Base-by-base conservation (phyloP, 2,888 invertebrate species). In the Diarsia dahlii region DNA sequence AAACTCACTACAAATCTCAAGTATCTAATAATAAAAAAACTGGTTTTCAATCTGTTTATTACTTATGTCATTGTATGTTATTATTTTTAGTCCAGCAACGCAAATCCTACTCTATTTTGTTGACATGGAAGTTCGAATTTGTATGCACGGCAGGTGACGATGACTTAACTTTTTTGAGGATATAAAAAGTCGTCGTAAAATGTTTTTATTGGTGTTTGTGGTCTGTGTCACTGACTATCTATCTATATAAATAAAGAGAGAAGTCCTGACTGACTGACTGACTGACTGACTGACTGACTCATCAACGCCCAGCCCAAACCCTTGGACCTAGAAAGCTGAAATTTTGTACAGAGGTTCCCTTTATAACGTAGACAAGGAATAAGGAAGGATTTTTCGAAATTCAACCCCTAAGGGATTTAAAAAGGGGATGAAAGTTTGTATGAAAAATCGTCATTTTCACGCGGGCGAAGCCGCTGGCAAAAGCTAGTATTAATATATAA, bases 21-120 rank as follows among this genome's bases (percentile, higher is more conserved):
- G n/a, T 63, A 64, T 77, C 67, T 77, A 79, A 81, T 76, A 80
- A 64, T 79, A 73, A 73, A 66, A 87, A 77, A 88, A 82, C 87
- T 87, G 79, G 88, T 84, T 80, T 87, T 78, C 65, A 82, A 85
- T 87, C 77, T 71, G 64, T 82, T 80, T 82, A 82, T 84, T 81
- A 85, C 78, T 52, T 78, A 78, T 88, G 77, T 84, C 83, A 86
- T 86, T 84, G 74, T 85, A 76, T 66, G 65, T 78, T 78, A 76
- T 81, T 78, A 84, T 69, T 65, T 76, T 62, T 23, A 4, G 2
- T 54, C 12, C 0, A 39, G 63, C 69, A 71, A 70, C 48, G 63
- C 3, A 78, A 76, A 52, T 69, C 64, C 46, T 66, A 74, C 72
- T 81, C 62, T 85, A 56, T 70, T 39, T n/a, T 15, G 0, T 48